phyloP scores from a whole-genome alignment of 2,797 vertebrate genomes.

The Pseudochromis fuscus region DNA sequence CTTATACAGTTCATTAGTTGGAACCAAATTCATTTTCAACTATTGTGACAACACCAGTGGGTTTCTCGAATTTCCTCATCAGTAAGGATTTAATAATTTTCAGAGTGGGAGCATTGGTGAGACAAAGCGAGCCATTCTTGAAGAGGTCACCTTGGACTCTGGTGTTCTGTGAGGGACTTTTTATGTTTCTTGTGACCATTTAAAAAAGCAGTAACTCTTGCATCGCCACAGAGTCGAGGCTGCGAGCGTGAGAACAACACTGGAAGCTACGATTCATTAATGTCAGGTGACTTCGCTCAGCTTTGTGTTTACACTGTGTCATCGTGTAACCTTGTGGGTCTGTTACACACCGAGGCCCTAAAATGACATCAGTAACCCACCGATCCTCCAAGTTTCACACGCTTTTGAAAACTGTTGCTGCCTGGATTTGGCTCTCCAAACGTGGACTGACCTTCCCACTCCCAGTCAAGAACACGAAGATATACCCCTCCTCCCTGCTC shows the following conservation, averaged over 20 bases:
- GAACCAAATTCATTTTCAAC: too few species aligned
- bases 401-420: conserved; percentile 6
- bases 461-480: conserved; percentile 21
- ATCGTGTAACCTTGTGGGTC: conserved; percentile 52
- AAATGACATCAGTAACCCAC: conserved; percentile 27
- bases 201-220: not conserved
- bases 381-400: conserved; percentile 56
- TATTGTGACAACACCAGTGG: too few species aligned
- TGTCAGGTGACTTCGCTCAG: conserved; percentile 53
- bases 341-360: conserved; percentile 9
- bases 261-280: conserved; percentile 35
- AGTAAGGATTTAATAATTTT: too few species aligned
- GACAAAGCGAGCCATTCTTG: too few species aligned
- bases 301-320: conserved; percentile 59
- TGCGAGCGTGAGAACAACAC: conserved; percentile 70
- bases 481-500: not conserved
- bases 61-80: too few species aligned
- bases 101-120: too few species aligned
- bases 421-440: conserved; percentile 15
- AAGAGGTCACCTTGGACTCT: too few species aligned
- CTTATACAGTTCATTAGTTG: too few species aligned
- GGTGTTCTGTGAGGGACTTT: too few species aligned
- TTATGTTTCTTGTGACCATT: not conserved
- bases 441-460: conserved; percentile 39
- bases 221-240: not conserved